Percentiles rank a stretch among this genome's conserved stretches.
Evolutionary conservation across 2,113 vertebrate species (phyloP).

Genomic region (Scomber scombrus): DNA sequence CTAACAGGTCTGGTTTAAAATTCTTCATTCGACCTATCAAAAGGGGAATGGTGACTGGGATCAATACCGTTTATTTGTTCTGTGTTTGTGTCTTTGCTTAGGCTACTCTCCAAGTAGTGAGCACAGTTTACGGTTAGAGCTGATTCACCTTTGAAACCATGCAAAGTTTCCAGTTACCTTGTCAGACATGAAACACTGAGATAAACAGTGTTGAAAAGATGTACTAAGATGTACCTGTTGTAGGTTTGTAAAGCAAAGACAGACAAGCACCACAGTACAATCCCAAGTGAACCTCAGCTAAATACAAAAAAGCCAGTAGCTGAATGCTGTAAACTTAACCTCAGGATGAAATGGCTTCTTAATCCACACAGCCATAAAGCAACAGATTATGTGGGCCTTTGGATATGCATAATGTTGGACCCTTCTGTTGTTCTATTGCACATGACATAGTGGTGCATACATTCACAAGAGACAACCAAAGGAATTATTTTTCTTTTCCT

Average conservation of each 20-base stretch:
- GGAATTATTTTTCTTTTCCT: background rate
- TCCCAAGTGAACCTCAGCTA: constrained; percentile 10
- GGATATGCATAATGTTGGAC: constrained; percentile 35
- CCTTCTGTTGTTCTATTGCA: constrained; percentile 36
- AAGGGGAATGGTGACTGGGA: constrained; percentile 5
- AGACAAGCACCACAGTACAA: background rate
- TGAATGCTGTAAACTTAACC: constrained; percentile 35
- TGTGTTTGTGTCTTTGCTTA: constrained; percentile 17
- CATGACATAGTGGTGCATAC: constrained; percentile 5
- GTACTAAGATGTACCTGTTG: background rate
- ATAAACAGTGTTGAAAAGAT: constrained; percentile 3
- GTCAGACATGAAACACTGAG: constrained; percentile 9
- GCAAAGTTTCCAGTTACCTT: background rate
- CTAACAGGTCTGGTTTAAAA: too few species aligned
- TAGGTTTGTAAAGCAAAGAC: constrained; percentile 13
- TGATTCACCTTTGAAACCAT: constrained; percentile 42
- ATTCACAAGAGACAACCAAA: background rate
- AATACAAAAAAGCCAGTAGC: constrained; percentile 25
- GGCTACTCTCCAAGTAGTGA: constrained; percentile 26
- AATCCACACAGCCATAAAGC: constrained; percentile 7
- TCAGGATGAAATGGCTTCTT: background rate
- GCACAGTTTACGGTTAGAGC: background rate
- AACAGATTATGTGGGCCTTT: constrained; percentile 1
- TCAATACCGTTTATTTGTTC: constrained; percentile 9
- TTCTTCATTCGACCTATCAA: background rate